Percentiles rank a stretch among this genome's conserved stretches.
Conservation (phyloP, 2,888 invertebrate species). For the Noctua janthina region DNA sequence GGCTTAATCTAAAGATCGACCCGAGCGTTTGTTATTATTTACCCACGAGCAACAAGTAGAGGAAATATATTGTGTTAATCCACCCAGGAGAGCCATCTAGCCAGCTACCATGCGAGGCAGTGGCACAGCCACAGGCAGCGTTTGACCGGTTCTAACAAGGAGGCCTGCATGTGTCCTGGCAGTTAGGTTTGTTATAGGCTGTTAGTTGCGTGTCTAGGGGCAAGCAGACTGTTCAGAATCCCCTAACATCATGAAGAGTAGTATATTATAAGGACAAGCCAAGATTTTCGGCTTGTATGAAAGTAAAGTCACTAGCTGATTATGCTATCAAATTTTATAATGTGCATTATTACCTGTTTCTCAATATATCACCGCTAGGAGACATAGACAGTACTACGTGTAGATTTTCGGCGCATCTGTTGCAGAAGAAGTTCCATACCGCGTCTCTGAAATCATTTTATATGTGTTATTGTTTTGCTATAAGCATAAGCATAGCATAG, state of each 20-base stretch:
- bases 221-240: too few species aligned
- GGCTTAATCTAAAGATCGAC: too few species aligned
- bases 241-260: background rate
- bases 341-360: slow-evolving; percentile 90
- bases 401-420: slow-evolving; percentile 94
- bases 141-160: background rate
- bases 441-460: slow-evolving; percentile 90
- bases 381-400: slow-evolving; percentile 98
- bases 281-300: background rate
- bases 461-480: background rate
- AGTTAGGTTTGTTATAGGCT: background rate
- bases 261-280: background rate
- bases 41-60: too few species aligned
- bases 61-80: background rate
- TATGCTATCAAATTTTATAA: background rate
- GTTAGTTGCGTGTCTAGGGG: background rate
- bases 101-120: background rate
- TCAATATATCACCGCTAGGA: slow-evolving; percentile 95
- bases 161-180: background rate
- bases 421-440: slow-evolving; percentile 96
- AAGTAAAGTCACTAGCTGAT: background rate
- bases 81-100: too few species aligned
- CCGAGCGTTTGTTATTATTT: too few species aligned
- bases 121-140: background rate
- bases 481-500: background rate